phyloP scores from a whole-genome alignment of 2,797 vertebrate genomes.

The Rachycentron canadum region DNA sequence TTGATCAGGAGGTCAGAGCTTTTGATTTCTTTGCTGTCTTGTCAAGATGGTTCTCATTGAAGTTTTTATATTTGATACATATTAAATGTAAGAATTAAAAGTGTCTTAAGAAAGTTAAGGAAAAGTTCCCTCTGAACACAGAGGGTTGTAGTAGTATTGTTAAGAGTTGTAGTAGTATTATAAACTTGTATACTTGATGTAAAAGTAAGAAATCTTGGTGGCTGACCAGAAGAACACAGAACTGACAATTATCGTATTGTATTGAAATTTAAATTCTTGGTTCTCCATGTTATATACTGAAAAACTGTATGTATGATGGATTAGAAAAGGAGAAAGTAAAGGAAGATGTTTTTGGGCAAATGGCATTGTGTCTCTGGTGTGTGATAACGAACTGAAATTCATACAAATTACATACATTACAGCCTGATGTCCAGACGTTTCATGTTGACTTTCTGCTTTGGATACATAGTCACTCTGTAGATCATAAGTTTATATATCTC shows the following conservation, averaged over 20 bases:
- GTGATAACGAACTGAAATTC: not conserved
- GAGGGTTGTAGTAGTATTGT: too few relatives aligned
- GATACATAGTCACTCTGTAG: not conserved
- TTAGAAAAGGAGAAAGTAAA: not conserved
- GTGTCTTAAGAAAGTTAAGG: not conserved
- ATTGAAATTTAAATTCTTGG: not conserved
- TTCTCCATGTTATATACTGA: not conserved
- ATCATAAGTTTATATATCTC: not conserved
- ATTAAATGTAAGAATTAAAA: not conserved
- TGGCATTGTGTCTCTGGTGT: not conserved
- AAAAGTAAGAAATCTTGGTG: not conserved
- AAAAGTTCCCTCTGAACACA: not conserved
- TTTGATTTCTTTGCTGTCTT: not conserved
- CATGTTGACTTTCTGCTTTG: constrained; percentile 3
- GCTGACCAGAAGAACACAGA: not conserved
- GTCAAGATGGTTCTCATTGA: not conserved
- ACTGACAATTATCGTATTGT: not conserved
- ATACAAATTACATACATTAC: not conserved
- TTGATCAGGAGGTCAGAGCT: constrained; percentile 95
- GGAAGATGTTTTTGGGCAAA: not conserved
- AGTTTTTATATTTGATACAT: constrained; percentile 1
- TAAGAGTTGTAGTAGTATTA: not conserved
- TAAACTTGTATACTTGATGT: not conserved
- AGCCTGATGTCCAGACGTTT: too few relatives aligned
- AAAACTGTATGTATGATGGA: not conserved